Evolutionary conservation across 2,113 vertebrate genomes (phyloP).

Genomic region (Brienomyrus longianalis): DNA sequence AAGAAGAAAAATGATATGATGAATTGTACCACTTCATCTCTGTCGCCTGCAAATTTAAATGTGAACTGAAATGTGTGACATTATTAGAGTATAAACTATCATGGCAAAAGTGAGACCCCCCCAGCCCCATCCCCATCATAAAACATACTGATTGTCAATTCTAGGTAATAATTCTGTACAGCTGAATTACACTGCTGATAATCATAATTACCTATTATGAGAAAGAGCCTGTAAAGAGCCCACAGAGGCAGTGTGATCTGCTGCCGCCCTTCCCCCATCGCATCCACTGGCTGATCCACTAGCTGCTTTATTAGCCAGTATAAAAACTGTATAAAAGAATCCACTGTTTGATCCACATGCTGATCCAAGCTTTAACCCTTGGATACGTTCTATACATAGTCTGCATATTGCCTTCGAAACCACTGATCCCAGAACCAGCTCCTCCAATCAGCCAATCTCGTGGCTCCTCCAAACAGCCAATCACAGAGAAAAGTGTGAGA

Average conservation of each 20-base stretch:
- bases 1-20: not conserved
- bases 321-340: not conserved
- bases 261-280: not conserved
- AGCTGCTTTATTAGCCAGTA: not conserved
- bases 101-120: not conserved
- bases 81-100: not conserved
- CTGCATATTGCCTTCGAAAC: not conserved
- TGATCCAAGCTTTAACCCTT: not conserved
- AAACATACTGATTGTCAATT: conserved; percentile 9
- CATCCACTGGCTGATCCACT: not conserved
- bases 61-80: not conserved
- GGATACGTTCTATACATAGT: not conserved
- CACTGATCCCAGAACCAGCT: not conserved
- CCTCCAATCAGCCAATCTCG: not conserved
- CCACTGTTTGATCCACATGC: not conserved
- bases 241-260: not conserved
- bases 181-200: not conserved
- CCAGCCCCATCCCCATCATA: not conserved
- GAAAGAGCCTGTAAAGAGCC: not conserved
- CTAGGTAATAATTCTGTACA: not conserved
- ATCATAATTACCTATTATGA: conserved; percentile 7
- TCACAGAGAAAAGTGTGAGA: not conserved
- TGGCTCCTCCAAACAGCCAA: not conserved
- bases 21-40: conserved; percentile 4
- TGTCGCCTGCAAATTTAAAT: not conserved